Conservation (phyloP, 2,113 vertebrate species). For the Podarcis raffonei region DNA sequence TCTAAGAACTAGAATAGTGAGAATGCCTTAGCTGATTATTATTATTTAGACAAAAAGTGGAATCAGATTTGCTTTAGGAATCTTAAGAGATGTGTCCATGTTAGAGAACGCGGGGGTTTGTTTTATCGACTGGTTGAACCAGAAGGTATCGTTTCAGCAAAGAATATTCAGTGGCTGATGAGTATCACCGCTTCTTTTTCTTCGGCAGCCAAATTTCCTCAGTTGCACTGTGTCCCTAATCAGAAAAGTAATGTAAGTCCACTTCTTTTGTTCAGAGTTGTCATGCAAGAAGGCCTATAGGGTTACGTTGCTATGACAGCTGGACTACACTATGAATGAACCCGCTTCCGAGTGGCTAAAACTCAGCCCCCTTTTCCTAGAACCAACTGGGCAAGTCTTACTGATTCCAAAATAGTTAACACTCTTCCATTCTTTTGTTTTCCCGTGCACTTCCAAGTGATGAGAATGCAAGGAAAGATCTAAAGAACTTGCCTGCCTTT, state of each 20-base stretch:
- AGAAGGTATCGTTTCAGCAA: background rate
- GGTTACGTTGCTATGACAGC: conserved; percentile 49
- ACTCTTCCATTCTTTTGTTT: background rate
- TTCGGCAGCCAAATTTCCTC: conserved; percentile 5
- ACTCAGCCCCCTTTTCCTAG: background rate
- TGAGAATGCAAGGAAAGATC: conserved; percentile 86
- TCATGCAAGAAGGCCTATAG: conserved; percentile 61
- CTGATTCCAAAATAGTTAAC: conserved; percentile 45
- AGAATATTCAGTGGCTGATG: background rate
- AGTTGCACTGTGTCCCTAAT: conserved; percentile 31
- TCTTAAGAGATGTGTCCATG: background rate
- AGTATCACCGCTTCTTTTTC: background rate
- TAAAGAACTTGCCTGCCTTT: conserved; percentile 89
- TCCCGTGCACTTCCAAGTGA: conserved; percentile 73
- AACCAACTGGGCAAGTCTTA: background rate
- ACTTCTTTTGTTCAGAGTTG: conserved; percentile 38
- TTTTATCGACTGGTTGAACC: conserved; percentile 10
- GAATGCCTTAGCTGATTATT: too few species aligned
- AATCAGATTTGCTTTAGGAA: background rate
- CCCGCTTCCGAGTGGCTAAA: background rate
- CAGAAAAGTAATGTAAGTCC: conserved; percentile 18
- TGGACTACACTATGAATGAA: conserved; percentile 4
- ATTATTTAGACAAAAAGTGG: background rate
- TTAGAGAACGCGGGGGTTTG: background rate
- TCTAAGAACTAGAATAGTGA: too few species aligned